Percentiles rank a stretch among this genome's conserved stretches.
phyloP scores from a whole-genome alignment of 2,113 vertebrate species.

The Gopherus evgoodei region DNA sequence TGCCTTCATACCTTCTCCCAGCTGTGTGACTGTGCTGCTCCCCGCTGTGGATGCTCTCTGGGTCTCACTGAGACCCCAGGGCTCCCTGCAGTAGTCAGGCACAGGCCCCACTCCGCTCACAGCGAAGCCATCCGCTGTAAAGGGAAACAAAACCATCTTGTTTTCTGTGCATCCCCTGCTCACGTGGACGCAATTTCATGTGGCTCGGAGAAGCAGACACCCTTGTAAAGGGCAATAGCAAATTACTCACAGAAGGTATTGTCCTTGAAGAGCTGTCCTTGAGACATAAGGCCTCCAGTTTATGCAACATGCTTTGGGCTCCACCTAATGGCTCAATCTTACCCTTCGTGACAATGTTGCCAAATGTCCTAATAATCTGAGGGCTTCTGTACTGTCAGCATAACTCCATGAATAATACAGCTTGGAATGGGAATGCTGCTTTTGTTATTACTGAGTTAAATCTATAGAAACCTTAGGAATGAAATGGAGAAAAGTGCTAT shows the following conservation, averaged over 20 bases:
- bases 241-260: background rate
- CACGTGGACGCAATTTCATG: background rate
- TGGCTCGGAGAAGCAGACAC: background rate
- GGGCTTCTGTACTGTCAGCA: background rate
- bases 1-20: background rate
- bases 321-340: background rate
- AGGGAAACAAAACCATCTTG: background rate
- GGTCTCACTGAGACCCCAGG: background rate
- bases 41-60: background rate
- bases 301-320: background rate
- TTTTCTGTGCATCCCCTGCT: background rate
- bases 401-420: background rate
- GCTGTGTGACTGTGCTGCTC: fast-evolving
- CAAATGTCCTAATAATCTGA: background rate
- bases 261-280: background rate
- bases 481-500: background rate
- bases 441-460: background rate
- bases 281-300: background rate
- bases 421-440: background rate
- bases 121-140: background rate
- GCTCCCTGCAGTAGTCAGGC: background rate
- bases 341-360: background rate
- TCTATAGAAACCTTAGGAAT: background rate
- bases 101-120: background rate
- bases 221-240: background rate